These are phyloP conservation scores for Crotalus horridus DNA, from an alignment of 2,113 vertebrate genomes.

Conservation along the genomic window DNA sequence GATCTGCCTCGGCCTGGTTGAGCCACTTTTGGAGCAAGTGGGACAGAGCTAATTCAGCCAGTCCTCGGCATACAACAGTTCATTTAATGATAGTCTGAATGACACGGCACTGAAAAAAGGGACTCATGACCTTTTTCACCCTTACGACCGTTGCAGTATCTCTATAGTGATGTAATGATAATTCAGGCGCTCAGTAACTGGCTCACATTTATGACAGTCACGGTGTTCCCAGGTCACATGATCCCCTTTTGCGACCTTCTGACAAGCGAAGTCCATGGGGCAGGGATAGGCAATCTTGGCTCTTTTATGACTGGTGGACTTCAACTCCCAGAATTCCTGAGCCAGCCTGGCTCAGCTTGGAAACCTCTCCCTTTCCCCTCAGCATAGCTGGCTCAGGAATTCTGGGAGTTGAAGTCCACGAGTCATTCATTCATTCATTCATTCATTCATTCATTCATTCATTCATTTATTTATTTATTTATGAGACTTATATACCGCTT, in stretches of 20 bases:
- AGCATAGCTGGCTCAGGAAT: no score
- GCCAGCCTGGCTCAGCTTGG: no score
- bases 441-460: no score
- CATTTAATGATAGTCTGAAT: neutral
- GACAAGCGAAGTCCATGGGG: neutral
- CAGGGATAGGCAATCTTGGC: no score
- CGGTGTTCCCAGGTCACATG: neutral
- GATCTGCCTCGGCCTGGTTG: neutral
- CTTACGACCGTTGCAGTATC: neutral
- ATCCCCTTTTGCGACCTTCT: neutral
- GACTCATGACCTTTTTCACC: neutral
- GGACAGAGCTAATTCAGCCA: neutral
- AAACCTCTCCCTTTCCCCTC: no score
- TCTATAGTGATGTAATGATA: accelerated
- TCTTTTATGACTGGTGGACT: no score
- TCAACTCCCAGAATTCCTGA: no score
- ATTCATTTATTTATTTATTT: no score
- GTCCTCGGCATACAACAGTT: neutral
- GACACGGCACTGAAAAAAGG: neutral
- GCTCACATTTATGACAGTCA: neutral
- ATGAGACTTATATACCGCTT: no score
- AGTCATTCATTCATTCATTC: no score
- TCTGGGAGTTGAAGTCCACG: no score
- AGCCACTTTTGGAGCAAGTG: neutral
- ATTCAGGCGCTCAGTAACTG: neutral